Conservation (phyloP, 2,113 vertebrate species). For the Spermophilus dauricus region DNA sequence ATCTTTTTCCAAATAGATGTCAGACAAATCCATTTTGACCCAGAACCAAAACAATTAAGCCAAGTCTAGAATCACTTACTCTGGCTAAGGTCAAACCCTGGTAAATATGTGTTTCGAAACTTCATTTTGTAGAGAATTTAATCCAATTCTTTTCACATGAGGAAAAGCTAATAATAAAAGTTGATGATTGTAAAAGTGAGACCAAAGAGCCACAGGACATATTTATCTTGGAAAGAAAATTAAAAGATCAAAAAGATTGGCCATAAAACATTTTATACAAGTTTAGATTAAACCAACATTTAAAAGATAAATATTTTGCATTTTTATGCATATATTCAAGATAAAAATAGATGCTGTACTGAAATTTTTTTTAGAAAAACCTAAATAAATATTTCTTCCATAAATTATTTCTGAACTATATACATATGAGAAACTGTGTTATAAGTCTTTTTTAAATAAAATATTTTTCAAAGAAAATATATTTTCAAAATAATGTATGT, state of each 20-base stretch:
- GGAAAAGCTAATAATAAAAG: conserved; percentile 71
- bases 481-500: conserved; percentile 53
- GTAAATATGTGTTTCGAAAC: conserved; percentile 80
- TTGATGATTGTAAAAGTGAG: conserved; percentile 75
- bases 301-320: conserved; percentile 76
- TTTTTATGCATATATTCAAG: conserved; percentile 62
- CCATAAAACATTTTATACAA: conserved; percentile 71
- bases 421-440: neutral
- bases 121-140: conserved; percentile 71
- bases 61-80: conserved; percentile 80
- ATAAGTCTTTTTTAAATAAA: neutral
- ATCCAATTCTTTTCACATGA: conserved; percentile 70
- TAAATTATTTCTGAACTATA: neutral
- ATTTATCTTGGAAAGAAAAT: conserved; percentile 66
- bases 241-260: conserved; percentile 66
- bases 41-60: conserved; percentile 74
- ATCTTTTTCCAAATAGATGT: conserved; percentile 82
- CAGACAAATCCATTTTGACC: conserved; percentile 83
- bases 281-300: conserved; percentile 74
- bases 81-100: conserved; percentile 68
- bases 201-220: conserved; percentile 67
- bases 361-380: neutral
- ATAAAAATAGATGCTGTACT: conserved; percentile 58
- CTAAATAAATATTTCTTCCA: neutral
- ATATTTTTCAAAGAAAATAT: neutral